phyloP scores from a whole-genome alignment of 2,888 invertebrate genomes.

The Carabus problematicus region DNA sequence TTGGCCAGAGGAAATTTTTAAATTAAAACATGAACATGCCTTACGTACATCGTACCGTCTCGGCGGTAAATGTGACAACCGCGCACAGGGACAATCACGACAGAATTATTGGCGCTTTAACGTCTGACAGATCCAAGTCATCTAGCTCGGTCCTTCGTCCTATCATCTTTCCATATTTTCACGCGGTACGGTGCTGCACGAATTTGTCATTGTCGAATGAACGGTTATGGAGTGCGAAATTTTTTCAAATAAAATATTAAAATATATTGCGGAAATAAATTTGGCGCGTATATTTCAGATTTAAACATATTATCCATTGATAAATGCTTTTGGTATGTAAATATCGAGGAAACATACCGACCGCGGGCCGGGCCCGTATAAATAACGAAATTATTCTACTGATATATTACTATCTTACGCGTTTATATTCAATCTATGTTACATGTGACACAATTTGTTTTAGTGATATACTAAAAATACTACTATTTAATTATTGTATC shows the following conservation, averaged over 20 bases:
- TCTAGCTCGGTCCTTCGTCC: no score
- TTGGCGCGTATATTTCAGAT: constrained; percentile 31
- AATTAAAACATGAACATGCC: constrained; percentile 38
- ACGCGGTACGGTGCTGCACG: not conserved
- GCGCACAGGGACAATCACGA: constrained; percentile 1
- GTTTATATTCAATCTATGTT: no score
- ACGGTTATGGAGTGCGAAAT: constrained; percentile 34
- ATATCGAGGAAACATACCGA: constrained; percentile 36
- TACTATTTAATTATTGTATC: no score
- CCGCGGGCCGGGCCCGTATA: constrained; percentile 12
- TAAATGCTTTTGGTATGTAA: constrained; percentile 38
- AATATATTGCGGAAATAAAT: constrained; percentile 38
- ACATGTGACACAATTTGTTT: no score
- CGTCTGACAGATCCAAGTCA: no score
- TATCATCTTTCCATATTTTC: no score
- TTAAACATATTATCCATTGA: constrained; percentile 42
- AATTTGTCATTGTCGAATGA: constrained; percentile 39
- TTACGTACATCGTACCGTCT: constrained; percentile 16
- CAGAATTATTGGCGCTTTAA: not conserved
- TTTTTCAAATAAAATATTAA: constrained; percentile 41
- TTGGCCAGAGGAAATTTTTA: constrained; percentile 39
- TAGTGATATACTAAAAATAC: no score
- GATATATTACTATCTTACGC: constrained; percentile 3
- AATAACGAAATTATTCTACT: constrained; percentile 39
- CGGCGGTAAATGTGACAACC: not conserved